These are phyloP conservation scores for Capitella teleta DNA, from an alignment of 1,140 invertebrate species.

Conservation along the genomic window DNA sequence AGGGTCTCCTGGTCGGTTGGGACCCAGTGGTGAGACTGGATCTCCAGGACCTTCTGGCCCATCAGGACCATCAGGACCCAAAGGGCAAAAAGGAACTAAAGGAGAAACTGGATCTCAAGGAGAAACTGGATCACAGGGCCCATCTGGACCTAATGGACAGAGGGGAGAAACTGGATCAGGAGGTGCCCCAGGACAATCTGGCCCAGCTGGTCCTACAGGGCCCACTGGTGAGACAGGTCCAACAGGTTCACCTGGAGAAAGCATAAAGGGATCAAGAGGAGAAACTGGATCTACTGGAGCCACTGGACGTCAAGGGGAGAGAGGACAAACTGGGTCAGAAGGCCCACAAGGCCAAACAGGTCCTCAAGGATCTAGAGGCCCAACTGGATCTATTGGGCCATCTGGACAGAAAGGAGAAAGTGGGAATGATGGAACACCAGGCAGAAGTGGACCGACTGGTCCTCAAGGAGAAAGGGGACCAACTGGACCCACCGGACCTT, in stretches of 20 bases:
- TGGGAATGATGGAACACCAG: neutral
- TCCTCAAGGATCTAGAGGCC: neutral
- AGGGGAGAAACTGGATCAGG: conserved; percentile 16
- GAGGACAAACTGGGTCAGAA: neutral
- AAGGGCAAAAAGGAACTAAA: neutral
- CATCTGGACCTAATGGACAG: conserved; percentile 15
- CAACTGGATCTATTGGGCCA: neutral
- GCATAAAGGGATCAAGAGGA: conserved; percentile 15
- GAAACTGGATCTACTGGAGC: conserved; percentile 11
- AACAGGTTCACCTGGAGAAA: conserved; percentile 34
- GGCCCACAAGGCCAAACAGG: conserved; percentile 1
- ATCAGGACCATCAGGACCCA: neutral
- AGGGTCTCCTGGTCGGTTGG: conserved; percentile 6
- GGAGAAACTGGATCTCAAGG: conserved; percentile 5
- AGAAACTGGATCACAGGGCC: conserved; percentile 12
- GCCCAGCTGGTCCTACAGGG: conserved; percentile 49
- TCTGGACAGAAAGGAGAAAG: neutral
- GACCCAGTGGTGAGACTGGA: conserved; percentile 3
- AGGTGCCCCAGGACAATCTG: conserved; percentile 48
- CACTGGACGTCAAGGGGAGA: conserved; percentile 27
- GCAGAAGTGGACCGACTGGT: neutral
- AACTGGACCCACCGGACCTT: conserved; percentile 1
- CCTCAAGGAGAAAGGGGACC: neutral
- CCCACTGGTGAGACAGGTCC: conserved; percentile 45
- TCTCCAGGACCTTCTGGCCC: neutral